A percentile compares a stretch with the other conserved stretches of the same genome.
Conservation (phyloP, 2,888 invertebrate species). For the Oscheius myriophilus region DNA sequence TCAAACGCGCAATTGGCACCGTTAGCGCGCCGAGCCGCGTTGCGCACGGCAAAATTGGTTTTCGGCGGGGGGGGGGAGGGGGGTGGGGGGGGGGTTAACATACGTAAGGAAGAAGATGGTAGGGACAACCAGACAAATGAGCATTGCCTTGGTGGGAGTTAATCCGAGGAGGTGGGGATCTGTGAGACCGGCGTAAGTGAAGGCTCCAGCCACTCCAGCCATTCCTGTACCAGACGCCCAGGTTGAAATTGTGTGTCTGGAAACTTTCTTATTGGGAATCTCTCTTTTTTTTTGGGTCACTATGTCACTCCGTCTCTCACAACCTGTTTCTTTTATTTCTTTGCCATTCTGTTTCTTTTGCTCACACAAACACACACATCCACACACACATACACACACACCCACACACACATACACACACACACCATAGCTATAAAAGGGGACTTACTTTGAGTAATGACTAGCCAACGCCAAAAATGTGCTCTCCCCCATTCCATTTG, state of each 20-base stretch:
- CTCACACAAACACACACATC: no score
- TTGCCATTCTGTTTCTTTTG: no score
- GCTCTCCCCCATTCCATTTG: conserved; percentile 31
- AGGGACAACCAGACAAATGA: conserved; percentile 24
- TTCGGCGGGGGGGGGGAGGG: no score
- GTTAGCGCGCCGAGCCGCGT: no score
- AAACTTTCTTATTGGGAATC: no score
- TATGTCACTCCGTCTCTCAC: background rate
- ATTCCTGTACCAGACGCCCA: conserved; percentile 35
- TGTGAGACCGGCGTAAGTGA: conserved; percentile 30
- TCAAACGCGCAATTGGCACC: no score
- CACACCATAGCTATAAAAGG: background rate
- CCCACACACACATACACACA: no score
- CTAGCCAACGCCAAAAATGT: conserved; percentile 32
- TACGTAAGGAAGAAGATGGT: conserved; percentile 27
- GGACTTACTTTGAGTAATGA: conserved; percentile 30
- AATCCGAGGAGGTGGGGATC: conserved; percentile 27
- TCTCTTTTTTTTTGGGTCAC: no score
- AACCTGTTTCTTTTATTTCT: no score
- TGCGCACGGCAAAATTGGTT: no score
- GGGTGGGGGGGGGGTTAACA: no score
- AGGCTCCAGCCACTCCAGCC: conserved; percentile 28
- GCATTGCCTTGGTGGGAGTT: conserved; percentile 28
- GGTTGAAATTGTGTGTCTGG: conserved; percentile 26
- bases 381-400: no score